These are phyloP conservation scores for Tenthredo amoena DNA, from an alignment of 2,888 invertebrate species.

Conservation along the genomic window DNA sequence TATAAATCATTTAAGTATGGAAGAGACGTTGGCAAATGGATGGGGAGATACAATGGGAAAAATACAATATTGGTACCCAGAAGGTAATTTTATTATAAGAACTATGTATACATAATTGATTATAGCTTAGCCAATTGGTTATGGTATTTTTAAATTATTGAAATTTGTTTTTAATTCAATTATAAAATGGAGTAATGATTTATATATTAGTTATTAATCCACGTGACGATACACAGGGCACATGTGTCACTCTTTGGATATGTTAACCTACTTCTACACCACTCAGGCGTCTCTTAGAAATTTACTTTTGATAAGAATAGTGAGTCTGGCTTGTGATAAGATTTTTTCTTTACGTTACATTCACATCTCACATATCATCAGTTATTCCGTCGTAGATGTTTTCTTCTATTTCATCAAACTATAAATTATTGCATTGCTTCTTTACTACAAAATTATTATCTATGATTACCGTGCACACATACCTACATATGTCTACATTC, in stretches of 20 bases:
- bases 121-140: neutral
- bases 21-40: slow-evolving; percentile 61
- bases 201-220: slow-evolving; percentile 32
- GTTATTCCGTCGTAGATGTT: neutral
- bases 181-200: neutral
- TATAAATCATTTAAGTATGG: neutral
- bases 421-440: neutral
- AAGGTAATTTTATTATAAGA: slow-evolving; percentile 67
- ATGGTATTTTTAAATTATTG: neutral
- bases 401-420: neutral
- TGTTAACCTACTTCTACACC: slow-evolving; percentile 39
- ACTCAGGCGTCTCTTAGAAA: slow-evolving; percentile 19
- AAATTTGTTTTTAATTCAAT: neutral
- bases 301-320: slow-evolving; percentile 45
- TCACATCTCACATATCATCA: neutral
- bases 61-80: slow-evolving; percentile 76
- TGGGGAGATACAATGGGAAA: slow-evolving; percentile 73
- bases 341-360: neutral
- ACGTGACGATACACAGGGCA: slow-evolving; percentile 20
- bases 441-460: neutral
- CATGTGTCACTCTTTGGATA: slow-evolving; percentile 33
- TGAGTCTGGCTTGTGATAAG: slow-evolving; percentile 21
- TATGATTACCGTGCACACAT: neutral
- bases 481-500: neutral
- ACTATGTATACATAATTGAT: slow-evolving; percentile 3